phyloP scores from a whole-genome alignment of 2,113 vertebrate genomes.

The Nycticorax nycticorax region DNA sequence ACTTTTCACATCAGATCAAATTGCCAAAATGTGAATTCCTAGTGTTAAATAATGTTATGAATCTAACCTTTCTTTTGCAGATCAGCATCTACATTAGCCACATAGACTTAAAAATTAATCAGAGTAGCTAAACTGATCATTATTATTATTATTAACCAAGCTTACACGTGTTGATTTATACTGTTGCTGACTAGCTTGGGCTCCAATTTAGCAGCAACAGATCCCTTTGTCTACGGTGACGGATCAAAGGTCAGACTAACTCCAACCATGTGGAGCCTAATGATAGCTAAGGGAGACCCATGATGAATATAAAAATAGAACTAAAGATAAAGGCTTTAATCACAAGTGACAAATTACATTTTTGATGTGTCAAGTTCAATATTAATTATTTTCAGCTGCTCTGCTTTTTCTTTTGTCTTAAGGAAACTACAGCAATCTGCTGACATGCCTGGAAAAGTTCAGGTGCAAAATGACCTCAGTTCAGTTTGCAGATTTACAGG shows the following conservation, averaged over 20 bases:
- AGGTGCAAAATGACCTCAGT: constrained; percentile 64
- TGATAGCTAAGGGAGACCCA: constrained; percentile 60
- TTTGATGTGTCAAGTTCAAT: constrained; percentile 71
- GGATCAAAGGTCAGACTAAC: constrained; percentile 69
- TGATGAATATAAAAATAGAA: constrained; percentile 66
- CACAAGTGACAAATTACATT: constrained; percentile 68
- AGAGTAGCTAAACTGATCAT: neutral
- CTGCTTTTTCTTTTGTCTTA: constrained; percentile 59
- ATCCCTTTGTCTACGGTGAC: constrained; percentile 50
- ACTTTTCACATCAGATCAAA: neutral
- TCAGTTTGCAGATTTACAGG: constrained; percentile 62
- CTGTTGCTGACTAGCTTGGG: neutral
- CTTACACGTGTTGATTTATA: neutral
- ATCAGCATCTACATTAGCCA: neutral
- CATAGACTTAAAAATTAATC: neutral
- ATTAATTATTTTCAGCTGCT: constrained; percentile 71
- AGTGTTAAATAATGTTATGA: neutral
- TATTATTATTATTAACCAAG: neutral
- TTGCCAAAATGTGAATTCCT: neutral
- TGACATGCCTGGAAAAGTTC: constrained; percentile 63
- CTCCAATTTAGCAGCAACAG: constrained; percentile 44
- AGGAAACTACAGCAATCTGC: constrained; percentile 57
- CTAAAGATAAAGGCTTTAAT: constrained; percentile 67
- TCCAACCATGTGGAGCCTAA: constrained; percentile 70
- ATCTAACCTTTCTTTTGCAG: neutral